Conservation (phyloP, 64 coral and sea anemone species). For the Platygyra sinensis region DNA sequence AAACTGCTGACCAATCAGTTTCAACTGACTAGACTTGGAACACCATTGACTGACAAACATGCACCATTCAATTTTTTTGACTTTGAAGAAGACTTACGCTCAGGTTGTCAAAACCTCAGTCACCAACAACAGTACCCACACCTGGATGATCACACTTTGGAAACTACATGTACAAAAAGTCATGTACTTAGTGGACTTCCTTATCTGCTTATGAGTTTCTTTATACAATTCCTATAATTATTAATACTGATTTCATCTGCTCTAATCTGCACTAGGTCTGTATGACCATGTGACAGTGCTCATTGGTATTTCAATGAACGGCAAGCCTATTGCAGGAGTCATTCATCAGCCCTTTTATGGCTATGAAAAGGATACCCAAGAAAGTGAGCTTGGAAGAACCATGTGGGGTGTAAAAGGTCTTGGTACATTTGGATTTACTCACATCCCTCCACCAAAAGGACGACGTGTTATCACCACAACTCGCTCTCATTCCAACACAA, state of each 20-base stretch:
- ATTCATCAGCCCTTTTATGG: conserved; percentile 98
- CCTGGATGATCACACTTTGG: too few species aligned
- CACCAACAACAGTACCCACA: too few species aligned
- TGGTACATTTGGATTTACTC: conserved; percentile 87
- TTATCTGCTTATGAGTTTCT: too few species aligned
- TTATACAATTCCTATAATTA: too few species aligned
- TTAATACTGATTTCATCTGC: not conserved
- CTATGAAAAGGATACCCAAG: conserved; percentile 45
- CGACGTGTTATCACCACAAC: conserved; percentile 90
- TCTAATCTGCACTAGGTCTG: conserved; percentile 49
- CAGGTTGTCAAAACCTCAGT: too few species aligned
- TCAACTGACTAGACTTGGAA: too few species aligned
- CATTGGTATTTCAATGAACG: conserved; percentile 87
- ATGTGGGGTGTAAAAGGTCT: conserved; percentile 88
- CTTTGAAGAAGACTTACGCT: too few species aligned
- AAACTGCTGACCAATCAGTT: too few species aligned
- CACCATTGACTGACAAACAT: too few species aligned
- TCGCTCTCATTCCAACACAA: conserved; percentile 77
- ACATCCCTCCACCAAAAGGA: conserved; percentile 21
- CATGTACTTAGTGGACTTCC: too few species aligned
- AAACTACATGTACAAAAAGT: too few species aligned
- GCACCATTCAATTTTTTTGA: too few species aligned
- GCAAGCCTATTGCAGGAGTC: conserved; percentile 89
- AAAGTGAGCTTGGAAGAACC: conserved; percentile 67
- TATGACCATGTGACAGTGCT: conserved; percentile 91